Base-by-base conservation (phyloP, 30 jellyfish, hydroid and myxozoan genomes). In the Rhopilema esculentum region DNA sequence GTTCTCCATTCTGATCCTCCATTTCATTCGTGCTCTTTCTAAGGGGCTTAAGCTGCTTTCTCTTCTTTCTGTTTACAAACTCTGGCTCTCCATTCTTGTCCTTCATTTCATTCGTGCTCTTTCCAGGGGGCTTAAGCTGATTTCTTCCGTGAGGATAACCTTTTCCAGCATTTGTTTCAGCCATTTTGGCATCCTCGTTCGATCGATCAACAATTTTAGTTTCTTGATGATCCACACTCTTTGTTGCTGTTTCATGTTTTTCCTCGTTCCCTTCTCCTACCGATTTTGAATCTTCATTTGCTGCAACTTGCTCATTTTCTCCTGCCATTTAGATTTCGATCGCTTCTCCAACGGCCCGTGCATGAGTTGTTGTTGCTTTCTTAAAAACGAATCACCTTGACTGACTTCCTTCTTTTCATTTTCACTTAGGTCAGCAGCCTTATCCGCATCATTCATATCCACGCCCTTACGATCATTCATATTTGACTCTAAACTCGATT, bases 291-390 rank as follows among this genome's bases (percentile, higher is more conserved):
- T 40, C 77, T 4, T 19, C 69, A 16, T 20, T 27, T 32, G 1
- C 86, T n/a, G n/a, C n/a, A n/a, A n/a, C 57, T 40, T 40, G 57
- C 57, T 40, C 57, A 6, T 12, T 6, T 40, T 12, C 6, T 2
- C 57, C 57, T 40, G 57, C 57, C n/a, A n/a, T n/a, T 40, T 40
- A 6, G 57, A 12, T 40, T 40, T 6, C 57, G 12, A 2, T 40
- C 57, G 57, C 57, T 40, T 40, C 73, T 84, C 30, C 32, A 33
- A 23, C 22, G 31, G 33, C 27, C 84, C 50, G 84, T 71, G 87
- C 81, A 84, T 28, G 48, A 84, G 62, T 40, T 70, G 80, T 49
- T 84, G 92, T 26, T 84, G 92, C 72, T 40, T 72, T 31, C 49
- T 71, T 27, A 84, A 62, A 26, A 84, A 70, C 28, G 87, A 33